phyloP scores from a whole-genome alignment of 2,797 vertebrate genomes.

The Arrhamphus sclerolepis region DNA sequence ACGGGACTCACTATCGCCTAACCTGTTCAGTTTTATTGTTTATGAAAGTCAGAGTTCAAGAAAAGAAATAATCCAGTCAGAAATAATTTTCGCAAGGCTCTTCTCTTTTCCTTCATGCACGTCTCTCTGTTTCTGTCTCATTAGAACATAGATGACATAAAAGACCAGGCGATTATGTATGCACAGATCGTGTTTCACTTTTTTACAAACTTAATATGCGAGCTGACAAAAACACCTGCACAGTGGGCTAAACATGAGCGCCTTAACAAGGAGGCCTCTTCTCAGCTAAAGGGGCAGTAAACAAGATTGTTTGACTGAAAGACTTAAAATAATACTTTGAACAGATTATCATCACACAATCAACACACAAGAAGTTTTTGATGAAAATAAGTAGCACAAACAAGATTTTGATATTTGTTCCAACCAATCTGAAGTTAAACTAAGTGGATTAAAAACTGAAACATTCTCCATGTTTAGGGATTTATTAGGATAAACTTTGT shows the following conservation, averaged over 20 bases:
- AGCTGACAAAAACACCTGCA: not conserved
- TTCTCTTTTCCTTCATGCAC: not conserved
- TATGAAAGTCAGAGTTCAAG: too few relatives aligned
- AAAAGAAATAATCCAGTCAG: not conserved
- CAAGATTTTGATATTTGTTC: too few relatives aligned
- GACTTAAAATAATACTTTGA: too few relatives aligned
- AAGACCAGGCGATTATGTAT: conserved; percentile 40
- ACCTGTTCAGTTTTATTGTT: too few relatives aligned
- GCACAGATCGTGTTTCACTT: conserved; percentile 53
- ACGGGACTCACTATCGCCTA: too few relatives aligned
- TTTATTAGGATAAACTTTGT: not conserved
- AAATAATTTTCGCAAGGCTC: not conserved
- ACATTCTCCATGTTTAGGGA: too few relatives aligned
- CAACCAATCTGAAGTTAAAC: not conserved
- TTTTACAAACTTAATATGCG: conserved; percentile 49
- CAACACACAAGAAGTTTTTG: not conserved
- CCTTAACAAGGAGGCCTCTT: conserved; percentile 5
- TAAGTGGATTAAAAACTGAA: not conserved
- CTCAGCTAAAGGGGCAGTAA: not conserved
- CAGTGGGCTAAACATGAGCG: not conserved
- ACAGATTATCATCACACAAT: not conserved
- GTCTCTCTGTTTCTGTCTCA: conserved; percentile 23
- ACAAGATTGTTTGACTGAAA: not conserved
- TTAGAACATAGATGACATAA: conserved; percentile 12
- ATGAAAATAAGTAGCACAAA: not conserved